These are phyloP conservation scores for Drosophila bipectinata DNA, from an alignment of 1,140 invertebrate species.

Conservation along the genomic window DNA sequence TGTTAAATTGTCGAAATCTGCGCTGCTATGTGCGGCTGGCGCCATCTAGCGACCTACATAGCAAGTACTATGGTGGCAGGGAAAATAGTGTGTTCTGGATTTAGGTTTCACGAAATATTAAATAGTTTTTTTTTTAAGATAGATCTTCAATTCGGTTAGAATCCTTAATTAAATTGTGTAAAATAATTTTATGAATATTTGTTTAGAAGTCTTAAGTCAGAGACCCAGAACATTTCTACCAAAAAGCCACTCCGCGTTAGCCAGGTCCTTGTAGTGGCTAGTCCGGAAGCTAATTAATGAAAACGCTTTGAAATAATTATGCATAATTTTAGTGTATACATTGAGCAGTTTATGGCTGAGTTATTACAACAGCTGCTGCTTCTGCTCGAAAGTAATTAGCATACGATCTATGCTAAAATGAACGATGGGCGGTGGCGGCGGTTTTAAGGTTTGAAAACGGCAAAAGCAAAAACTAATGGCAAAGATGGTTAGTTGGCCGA, in stretches of 20 bases:
- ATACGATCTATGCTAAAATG: conserved; percentile 43
- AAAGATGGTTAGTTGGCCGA: conserved; percentile 1
- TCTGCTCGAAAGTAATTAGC: conserved; percentile 69
- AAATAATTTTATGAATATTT: not conserved
- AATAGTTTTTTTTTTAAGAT: not conserved
- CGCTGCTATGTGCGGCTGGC: conserved; percentile 46
- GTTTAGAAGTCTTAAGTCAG: not conserved
- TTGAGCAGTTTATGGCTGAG: conserved; percentile 81
- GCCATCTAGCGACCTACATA: conserved; percentile 71
- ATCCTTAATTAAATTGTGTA: not conserved
- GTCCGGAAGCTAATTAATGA: conserved; percentile 73
- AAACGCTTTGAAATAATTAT: conserved; percentile 82
- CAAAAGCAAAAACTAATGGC: not conserved
- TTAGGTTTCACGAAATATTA: not conserved
- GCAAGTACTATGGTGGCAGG: conserved; percentile 4
- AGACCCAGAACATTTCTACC: not conserved
- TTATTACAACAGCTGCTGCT: conserved; percentile 78
- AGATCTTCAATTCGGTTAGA: no score
- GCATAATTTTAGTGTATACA: conserved; percentile 82
- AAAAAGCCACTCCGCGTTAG: conserved; percentile 5
- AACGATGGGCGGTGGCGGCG: not conserved
- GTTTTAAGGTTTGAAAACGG: not conserved
- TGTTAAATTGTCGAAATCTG: conserved; percentile 82
- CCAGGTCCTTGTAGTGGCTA: conserved; percentile 12
- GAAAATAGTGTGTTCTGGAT: not conserved